Percentiles rank a stretch among this genome's conserved stretches.
These are phyloP conservation scores for Troilus luridus DNA, from an alignment of 2,888 invertebrate genomes.

Conservation along the genomic window DNA sequence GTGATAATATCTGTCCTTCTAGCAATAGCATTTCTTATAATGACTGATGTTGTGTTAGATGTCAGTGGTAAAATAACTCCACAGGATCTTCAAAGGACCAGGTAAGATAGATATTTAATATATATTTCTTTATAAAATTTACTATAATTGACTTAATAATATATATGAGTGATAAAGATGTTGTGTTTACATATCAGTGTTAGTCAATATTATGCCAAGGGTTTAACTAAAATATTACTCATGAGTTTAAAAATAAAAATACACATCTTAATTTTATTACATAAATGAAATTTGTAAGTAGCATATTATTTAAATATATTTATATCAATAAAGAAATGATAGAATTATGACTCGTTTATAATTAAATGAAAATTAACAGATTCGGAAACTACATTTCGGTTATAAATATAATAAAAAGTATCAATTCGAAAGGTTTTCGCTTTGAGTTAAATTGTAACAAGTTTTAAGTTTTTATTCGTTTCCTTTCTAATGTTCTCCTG, in stretches of 20 bases:
- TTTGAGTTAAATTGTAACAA: too few relatives aligned
- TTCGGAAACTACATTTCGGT: too few relatives aligned
- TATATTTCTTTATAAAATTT: neutral
- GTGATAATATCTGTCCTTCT: slow-evolving; percentile 8
- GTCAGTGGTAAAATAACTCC: slow-evolving; percentile 67
- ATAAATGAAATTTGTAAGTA: too few relatives aligned
- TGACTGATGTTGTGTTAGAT: slow-evolving; percentile 69
- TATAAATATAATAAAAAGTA: too few relatives aligned
- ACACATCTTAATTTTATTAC: neutral
- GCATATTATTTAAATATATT: too few relatives aligned
- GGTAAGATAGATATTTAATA: neutral
- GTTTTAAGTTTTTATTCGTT: too few relatives aligned
- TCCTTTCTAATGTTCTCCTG: too few relatives aligned
- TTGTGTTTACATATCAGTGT: neutral
- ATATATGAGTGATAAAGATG: too few relatives aligned
- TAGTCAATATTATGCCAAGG: neutral
- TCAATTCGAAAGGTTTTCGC: too few relatives aligned
- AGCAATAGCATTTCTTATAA: slow-evolving; percentile 59
- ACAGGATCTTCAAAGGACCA: slow-evolving; percentile 8
- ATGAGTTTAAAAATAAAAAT: neutral
- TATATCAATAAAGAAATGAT: too few relatives aligned
- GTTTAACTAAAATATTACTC: neutral
- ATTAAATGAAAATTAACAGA: too few relatives aligned
- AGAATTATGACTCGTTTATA: too few relatives aligned
- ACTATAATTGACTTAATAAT: neutral